Base-by-base conservation (phyloP, 2,888 invertebrate genomes). In the Drosophila glabriapex region DNA sequence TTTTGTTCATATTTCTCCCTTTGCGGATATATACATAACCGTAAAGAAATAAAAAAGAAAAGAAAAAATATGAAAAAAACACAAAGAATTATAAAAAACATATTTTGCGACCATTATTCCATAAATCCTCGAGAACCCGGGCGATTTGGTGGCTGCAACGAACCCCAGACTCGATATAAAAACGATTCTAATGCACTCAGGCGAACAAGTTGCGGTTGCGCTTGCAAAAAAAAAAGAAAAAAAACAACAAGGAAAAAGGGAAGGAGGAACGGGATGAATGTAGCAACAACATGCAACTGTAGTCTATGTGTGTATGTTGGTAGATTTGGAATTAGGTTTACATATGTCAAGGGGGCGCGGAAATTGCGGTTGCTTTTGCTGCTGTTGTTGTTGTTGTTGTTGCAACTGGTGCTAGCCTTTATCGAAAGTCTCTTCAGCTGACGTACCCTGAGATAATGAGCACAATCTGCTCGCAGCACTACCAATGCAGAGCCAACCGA, bases 181-280 rank as follows among this genome's bases (percentile, higher is more conserved):
- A 68, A 53, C 77, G 78, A 83, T 78, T 91, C 91, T 91, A 91
- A 91, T 91, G 92, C 91, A 88, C 72, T 91, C 80, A 83, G 76
- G 84, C 91, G 83, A 78, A 80, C 74, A 69, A 81, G 70, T 72
- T 78, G 77, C 55, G 76, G 76, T 76, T 68, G 61, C 66, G 66
- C 33, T 67, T 55, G 64, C 56, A 64, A 41, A 64, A 62, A 53
- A 62, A 67, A 43, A 4, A 12, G n/a, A 6, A 12, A 31, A 31
- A 31, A 9, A 31, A 9, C 9, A 7, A 16, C 35, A 25, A 22
- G 43, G 22, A 43, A 43, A 7, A 25, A 25, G 16, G 43, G 3
- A 43, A 41, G 3, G 33, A 50, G 52, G 54, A 65, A 64, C 54
- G 29, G 25, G 16, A 28, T 55, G 53, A 52, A 68, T 78, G 70